Percentiles rank a stretch among this genome's conserved stretches.
Evolutionary conservation across 2,888 invertebrate genomes (phyloP).

Genomic region (Odontocolon sp.): DNA sequence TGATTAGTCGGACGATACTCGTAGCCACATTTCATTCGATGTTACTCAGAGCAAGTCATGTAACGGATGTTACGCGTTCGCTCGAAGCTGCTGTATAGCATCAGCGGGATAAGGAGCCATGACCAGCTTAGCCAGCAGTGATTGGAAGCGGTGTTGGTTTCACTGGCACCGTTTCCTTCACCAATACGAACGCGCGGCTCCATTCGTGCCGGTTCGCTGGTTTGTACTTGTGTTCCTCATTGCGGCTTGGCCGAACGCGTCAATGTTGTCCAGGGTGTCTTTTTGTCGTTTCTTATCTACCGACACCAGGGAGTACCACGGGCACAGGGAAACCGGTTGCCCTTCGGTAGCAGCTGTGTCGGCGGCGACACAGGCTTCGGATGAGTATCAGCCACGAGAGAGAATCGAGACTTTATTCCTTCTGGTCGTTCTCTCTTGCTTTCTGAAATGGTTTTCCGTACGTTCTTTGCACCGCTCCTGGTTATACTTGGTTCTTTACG

Average conservation of each 20-base stretch:
- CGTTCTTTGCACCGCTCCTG: conserved; percentile 53
- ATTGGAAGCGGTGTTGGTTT: conserved; percentile 39
- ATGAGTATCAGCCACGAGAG: conserved; percentile 44
- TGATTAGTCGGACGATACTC: conserved; percentile 34
- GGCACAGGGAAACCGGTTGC: conserved; percentile 55
- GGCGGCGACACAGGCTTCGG: too few species aligned
- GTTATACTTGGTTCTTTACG: conserved; percentile 29
- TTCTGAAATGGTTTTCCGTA: conserved; percentile 32
- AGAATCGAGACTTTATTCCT: conserved; percentile 42
- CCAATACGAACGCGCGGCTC: background rate
- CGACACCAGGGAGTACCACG: conserved; percentile 28
- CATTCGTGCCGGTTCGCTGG: background rate
- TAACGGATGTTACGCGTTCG: conserved; percentile 51
- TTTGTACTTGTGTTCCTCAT: background rate
- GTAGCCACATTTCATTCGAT: conserved; percentile 40
- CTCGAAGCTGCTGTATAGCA: conserved; percentile 10
- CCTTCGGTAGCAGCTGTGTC: conserved; percentile 56
- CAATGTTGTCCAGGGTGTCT: conserved; percentile 39
- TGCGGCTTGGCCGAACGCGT: background rate
- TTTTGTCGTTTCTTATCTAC: conserved; percentile 50
- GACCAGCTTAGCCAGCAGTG: conserved; percentile 10
- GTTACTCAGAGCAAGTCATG: conserved; percentile 28
- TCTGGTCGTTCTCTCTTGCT: conserved; percentile 37
- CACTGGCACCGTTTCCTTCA: conserved; percentile 19
- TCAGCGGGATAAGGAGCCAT: conserved; percentile 10